Percentiles rank a stretch among this genome's conserved stretches.
Conservation (phyloP, 2,113 vertebrate genomes). For the Leucopsar rothschildi region DNA sequence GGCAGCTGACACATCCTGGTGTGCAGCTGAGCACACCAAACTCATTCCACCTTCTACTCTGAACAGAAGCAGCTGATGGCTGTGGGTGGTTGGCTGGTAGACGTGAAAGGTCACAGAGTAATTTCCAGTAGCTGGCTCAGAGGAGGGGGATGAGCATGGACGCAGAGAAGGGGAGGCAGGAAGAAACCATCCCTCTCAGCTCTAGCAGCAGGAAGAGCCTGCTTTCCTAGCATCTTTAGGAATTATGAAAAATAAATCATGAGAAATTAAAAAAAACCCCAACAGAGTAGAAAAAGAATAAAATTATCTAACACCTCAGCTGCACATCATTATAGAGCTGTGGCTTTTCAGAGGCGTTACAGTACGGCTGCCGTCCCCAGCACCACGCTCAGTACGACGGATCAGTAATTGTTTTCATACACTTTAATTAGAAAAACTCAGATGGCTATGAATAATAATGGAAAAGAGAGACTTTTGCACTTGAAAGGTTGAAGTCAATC, state of each 20-base stretch:
- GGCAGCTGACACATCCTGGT: conserved; percentile 20
- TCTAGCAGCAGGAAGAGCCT: conserved; percentile 62
- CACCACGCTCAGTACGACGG: conserved; percentile 77
- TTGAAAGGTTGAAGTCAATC: conserved; percentile 92
- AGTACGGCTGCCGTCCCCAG: conserved; percentile 75
- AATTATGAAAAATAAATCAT: conserved; percentile 75
- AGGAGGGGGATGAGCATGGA: background rate
- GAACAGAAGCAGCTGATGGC: conserved; percentile 45
- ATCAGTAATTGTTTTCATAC: conserved; percentile 87
- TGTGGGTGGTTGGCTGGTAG: conserved; percentile 34
- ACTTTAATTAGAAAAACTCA: conserved; percentile 89
- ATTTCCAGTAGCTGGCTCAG: conserved; percentile 39
- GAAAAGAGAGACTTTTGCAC: conserved; percentile 84
- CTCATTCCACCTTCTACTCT: conserved; percentile 50
- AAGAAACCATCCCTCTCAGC: background rate
- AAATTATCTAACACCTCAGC: conserved; percentile 79
- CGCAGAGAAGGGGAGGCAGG: background rate
- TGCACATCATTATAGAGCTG: conserved; percentile 76
- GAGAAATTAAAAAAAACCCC: conserved; percentile 72
- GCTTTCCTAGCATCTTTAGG: conserved; percentile 68
- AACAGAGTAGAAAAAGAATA: conserved; percentile 78
- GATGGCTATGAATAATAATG: conserved; percentile 89
- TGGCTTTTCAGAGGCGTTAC: conserved; percentile 73
- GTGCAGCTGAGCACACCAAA: conserved; percentile 17
- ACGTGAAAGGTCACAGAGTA: conserved; percentile 67